Evolutionary conservation across 2,888 invertebrate genomes (phyloP).

Genomic region (Nymphalis urticae): DNA sequence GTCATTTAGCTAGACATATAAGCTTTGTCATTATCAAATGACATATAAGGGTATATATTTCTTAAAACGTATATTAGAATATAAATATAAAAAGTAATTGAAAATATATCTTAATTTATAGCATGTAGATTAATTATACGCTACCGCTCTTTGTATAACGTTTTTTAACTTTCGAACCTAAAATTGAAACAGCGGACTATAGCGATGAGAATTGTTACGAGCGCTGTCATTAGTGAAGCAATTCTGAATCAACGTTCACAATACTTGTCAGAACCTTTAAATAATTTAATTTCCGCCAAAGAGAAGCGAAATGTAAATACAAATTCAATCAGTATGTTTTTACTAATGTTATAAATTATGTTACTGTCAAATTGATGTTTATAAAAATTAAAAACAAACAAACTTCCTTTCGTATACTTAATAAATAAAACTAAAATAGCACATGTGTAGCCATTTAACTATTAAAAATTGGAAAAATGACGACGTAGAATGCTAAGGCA

Average conservation of each 20-base stretch:
- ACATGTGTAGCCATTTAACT: neutral
- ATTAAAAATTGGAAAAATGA: conserved; percentile 2
- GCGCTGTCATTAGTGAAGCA: conserved; percentile 41
- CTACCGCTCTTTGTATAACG: no score
- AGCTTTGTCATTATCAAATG: no score
- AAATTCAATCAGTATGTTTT: conserved; percentile 16
- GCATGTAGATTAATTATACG: no score
- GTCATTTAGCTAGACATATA: no score
- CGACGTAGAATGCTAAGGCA: conserved; percentile 7
- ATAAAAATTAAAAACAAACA: no score
- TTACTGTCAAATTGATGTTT: neutral
- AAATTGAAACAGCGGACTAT: conserved; percentile 17
- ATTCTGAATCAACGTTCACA: conserved; percentile 45
- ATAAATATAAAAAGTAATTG: no score
- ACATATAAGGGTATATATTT: no score
- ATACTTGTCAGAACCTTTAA: conserved; percentile 48
- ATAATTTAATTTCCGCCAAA: conserved; percentile 57
- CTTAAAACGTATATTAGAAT: no score
- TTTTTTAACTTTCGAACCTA: conserved; percentile 13
- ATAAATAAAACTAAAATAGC: neutral
- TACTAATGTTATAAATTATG: neutral
- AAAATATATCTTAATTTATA: no score
- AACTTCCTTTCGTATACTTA: no score
- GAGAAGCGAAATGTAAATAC: conserved; percentile 19
- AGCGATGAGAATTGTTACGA: conserved; percentile 20